phyloP scores from a whole-genome alignment of 2,113 vertebrate genomes.

The Oriolus oriolus region DNA sequence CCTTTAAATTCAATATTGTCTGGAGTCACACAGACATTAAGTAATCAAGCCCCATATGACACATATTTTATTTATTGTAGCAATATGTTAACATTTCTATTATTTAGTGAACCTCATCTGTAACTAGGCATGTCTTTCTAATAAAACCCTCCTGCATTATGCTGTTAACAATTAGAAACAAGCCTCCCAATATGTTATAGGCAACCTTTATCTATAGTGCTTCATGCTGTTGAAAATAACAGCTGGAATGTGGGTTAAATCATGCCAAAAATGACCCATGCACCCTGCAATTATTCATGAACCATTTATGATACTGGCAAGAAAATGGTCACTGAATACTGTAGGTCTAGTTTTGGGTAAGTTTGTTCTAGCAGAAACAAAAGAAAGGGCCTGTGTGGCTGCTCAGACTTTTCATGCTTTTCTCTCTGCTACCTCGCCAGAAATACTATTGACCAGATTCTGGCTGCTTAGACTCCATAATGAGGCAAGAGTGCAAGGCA shows the following conservation, averaged over 20 bases:
- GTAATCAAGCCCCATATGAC: not conserved
- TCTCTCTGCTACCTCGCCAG: not conserved
- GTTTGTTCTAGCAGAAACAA: not conserved
- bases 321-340: not conserved
- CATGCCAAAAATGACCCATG: not conserved
- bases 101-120: not conserved
- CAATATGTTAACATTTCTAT: not conserved
- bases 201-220: not conserved
- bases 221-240: not conserved
- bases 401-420: not conserved
- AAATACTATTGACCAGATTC: not conserved
- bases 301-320: not conserved
- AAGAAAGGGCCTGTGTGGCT: not conserved
- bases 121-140: not conserved
- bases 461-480: not conserved
- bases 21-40: not conserved
- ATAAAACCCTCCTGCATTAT: not conserved
- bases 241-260: not conserved
- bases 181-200: not conserved
- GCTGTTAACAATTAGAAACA: not conserved
- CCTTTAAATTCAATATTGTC: not conserved
- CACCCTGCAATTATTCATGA: constrained; percentile 12
- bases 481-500: not conserved
- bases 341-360: not conserved
- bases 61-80: not conserved